A percentile compares a stretch with the other conserved stretches of the same genome.
Conservation (phyloP, 2,113 vertebrate genomes). For the Callipepla squamata region DNA sequence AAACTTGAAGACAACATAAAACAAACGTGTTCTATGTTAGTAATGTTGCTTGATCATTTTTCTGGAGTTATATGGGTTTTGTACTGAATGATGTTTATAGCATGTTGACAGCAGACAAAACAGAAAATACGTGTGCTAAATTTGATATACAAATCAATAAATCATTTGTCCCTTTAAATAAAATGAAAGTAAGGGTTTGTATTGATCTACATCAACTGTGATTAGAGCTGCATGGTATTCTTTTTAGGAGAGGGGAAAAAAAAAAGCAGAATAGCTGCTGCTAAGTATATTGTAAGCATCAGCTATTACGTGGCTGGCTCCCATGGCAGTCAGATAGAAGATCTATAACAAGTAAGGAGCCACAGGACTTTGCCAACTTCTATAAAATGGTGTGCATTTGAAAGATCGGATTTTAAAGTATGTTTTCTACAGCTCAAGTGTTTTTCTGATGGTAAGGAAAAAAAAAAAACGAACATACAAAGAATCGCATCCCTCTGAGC, state of each 20-base stretch:
- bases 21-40: background rate
- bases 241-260: background rate
- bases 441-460: background rate
- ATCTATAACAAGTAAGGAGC: background rate
- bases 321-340: background rate
- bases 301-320: background rate
- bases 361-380: background rate
- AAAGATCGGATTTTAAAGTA: background rate
- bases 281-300: background rate
- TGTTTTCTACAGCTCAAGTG: background rate
- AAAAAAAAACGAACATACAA: background rate
- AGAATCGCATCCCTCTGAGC: background rate
- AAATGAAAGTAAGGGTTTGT: slow-evolving; percentile 3
- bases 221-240: background rate
- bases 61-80: background rate
- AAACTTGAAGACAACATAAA: background rate
- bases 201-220: slow-evolving; percentile 46
- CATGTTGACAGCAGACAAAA: background rate
- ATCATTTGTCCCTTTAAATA: slow-evolving; percentile 46
- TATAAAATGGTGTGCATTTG: background rate
- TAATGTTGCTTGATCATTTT: background rate
- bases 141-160: slow-evolving; percentile 55
- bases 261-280: background rate
- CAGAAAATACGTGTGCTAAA: slow-evolving; percentile 13
- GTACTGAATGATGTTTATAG: background rate